Conservation (phyloP, 2,113 vertebrate genomes). For the Thinocorus orbignyianus region DNA sequence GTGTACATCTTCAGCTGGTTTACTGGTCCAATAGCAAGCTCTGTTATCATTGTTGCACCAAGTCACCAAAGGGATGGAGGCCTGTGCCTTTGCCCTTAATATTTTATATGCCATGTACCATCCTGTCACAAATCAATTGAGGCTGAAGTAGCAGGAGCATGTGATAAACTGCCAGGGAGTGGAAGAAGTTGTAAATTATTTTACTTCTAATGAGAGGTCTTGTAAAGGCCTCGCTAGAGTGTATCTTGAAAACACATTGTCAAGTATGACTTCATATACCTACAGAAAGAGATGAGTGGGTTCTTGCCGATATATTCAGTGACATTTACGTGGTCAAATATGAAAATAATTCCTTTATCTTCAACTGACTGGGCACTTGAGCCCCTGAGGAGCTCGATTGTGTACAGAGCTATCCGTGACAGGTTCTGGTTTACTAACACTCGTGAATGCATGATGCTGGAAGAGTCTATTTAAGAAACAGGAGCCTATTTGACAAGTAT, state of each 20-base stretch:
- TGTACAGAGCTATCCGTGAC: not conserved
- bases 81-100: not conserved
- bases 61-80: not conserved
- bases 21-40: not conserved
- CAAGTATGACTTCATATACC: not conserved
- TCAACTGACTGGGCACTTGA: not conserved
- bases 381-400: not conserved
- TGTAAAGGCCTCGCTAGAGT: not conserved
- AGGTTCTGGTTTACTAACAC: not conserved
- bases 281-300: not conserved
- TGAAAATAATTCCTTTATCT: constrained; percentile 43
- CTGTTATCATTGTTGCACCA: not conserved
- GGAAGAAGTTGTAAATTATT: not conserved
- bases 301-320: not conserved
- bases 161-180: not conserved
- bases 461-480: not conserved
- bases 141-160: not conserved
- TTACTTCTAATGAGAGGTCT: not conserved
- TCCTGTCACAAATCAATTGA: not conserved
- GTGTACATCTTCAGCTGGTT: not conserved
- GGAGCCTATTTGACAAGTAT: not conserved
- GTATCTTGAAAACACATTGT: not conserved
- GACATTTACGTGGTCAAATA: constrained; percentile 28
- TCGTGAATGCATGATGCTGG: rapidly evolving
- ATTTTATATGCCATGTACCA: not conserved